Evolutionary conservation across 2,113 vertebrate genomes (phyloP).

Genomic region (Cercocebus atys): DNA sequence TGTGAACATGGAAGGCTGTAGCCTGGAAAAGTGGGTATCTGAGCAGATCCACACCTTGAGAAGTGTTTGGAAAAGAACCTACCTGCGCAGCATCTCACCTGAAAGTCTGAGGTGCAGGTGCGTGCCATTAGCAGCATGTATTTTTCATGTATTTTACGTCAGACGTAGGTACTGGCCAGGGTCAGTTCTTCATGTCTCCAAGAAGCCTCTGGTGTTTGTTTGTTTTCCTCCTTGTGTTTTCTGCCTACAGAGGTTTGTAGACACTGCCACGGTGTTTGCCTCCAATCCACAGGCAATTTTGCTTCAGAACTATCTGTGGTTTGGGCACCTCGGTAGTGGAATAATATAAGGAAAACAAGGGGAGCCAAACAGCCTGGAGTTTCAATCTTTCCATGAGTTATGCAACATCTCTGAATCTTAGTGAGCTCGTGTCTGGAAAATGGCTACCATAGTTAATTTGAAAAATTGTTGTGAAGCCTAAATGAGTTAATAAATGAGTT

Average conservation of each 20-base stretch:
- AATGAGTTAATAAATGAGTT: neutral
- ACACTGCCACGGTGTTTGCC: neutral
- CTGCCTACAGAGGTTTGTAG: neutral
- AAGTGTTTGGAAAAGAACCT: neutral
- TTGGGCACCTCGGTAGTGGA: neutral
- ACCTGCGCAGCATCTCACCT: accelerated
- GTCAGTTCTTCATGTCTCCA: neutral
- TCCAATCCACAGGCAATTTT: neutral
- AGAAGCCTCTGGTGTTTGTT: neutral
- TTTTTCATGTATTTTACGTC: accelerated
- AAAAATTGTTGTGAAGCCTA: neutral
- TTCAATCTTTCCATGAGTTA: neutral
- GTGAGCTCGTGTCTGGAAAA: neutral
- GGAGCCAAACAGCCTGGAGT: neutral
- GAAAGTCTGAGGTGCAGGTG: accelerated
- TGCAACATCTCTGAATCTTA: neutral
- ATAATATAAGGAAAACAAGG: neutral
- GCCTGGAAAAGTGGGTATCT: neutral
- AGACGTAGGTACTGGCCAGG: neutral
- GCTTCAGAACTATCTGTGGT: neutral
- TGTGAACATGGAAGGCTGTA: neutral
- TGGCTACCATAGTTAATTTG: neutral
- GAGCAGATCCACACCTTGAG: neutral
- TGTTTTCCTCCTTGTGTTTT: neutral
- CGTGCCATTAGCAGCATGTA: accelerated